phyloP scores from a whole-genome alignment of 2,888 invertebrate species.

The Trichopoda pennipes region DNA sequence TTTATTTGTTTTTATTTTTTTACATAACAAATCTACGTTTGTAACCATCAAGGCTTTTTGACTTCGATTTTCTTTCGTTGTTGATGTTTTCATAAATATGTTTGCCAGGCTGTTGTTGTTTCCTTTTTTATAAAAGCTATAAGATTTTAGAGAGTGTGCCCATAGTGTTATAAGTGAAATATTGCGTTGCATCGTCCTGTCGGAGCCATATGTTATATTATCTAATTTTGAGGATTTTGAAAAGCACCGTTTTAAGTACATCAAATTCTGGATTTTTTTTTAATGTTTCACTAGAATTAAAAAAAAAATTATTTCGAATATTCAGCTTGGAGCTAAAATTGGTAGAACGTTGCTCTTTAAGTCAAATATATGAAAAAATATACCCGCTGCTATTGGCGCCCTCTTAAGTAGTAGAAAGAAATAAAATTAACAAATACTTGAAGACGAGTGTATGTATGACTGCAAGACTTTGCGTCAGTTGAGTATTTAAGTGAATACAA shows the following conservation, averaged over 20 bases:
- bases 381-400: no score
- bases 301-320: no score
- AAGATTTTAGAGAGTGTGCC: not conserved
- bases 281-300: no score
- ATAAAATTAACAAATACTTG: conserved; percentile 28
- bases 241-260: no score
- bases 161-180: no score
- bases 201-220: no score
- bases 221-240: no score
- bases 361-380: no score
- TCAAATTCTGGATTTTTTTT: no score
- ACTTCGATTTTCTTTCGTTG: conserved; percentile 42
- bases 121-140: not conserved
- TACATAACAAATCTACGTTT: conserved; percentile 57
- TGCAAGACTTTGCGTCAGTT: conserved; percentile 23
- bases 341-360: no score
- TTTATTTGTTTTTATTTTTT: conserved; percentile 24
- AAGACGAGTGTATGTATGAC: conserved; percentile 48
- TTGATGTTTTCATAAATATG: conserved; percentile 46
- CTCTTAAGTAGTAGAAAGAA: not conserved
- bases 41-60: conserved; percentile 52
- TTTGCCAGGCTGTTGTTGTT: not conserved
- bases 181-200: not conserved
- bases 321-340: no score
- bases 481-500: not conserved